Percentiles rank a stretch among this genome's conserved stretches.
These are phyloP conservation scores for Philypnodon macrostomus DNA, from an alignment of 2,797 vertebrate genomes.

Conservation along the genomic window DNA sequence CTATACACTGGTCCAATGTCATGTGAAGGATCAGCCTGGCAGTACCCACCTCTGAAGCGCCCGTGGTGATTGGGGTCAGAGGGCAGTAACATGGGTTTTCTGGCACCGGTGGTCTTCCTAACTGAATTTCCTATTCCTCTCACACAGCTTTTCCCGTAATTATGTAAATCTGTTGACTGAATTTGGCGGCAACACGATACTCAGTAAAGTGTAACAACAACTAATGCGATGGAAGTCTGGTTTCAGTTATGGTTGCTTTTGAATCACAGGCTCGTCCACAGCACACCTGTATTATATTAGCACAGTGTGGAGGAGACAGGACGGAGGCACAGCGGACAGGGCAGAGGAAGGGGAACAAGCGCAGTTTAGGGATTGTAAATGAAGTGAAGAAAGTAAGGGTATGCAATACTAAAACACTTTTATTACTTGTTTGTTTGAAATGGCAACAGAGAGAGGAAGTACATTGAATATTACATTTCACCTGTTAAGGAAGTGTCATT, in stretches of 20 bases:
- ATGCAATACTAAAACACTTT: slow-evolving; percentile 51
- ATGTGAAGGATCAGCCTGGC: slow-evolving; percentile 23
- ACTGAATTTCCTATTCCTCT: slow-evolving; percentile 77
- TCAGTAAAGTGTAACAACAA: slow-evolving; percentile 68
- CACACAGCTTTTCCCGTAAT: slow-evolving; percentile 67
- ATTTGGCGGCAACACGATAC: slow-evolving; percentile 73
- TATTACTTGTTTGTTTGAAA: slow-evolving; percentile 57
- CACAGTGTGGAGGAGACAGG: slow-evolving; percentile 38
- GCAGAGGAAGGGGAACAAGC: slow-evolving; percentile 20
- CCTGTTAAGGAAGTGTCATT: slow-evolving; percentile 24
- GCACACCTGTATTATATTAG: slow-evolving; percentile 77
- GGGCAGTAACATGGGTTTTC: slow-evolving; percentile 55
- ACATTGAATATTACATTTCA: slow-evolving; percentile 47
- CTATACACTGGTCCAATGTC: slow-evolving; percentile 2
- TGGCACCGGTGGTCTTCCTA: slow-evolving; percentile 69
- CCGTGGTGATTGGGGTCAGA: slow-evolving; percentile 49
- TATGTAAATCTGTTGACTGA: slow-evolving; percentile 80
- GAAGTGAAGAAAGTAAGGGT: slow-evolving; percentile 48
- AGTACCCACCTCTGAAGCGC: slow-evolving; percentile 21
- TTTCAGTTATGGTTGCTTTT: slow-evolving; percentile 65
- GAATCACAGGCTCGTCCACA: slow-evolving; percentile 30
- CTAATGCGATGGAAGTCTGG: slow-evolving; percentile 65
- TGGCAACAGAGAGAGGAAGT: slow-evolving; percentile 35
- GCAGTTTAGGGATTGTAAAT: slow-evolving; percentile 52
- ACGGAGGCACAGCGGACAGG: slow-evolving; percentile 19